phyloP scores from a whole-genome alignment of 2,888 invertebrate genomes.

The Thysanoteuthis rhombus region DNA sequence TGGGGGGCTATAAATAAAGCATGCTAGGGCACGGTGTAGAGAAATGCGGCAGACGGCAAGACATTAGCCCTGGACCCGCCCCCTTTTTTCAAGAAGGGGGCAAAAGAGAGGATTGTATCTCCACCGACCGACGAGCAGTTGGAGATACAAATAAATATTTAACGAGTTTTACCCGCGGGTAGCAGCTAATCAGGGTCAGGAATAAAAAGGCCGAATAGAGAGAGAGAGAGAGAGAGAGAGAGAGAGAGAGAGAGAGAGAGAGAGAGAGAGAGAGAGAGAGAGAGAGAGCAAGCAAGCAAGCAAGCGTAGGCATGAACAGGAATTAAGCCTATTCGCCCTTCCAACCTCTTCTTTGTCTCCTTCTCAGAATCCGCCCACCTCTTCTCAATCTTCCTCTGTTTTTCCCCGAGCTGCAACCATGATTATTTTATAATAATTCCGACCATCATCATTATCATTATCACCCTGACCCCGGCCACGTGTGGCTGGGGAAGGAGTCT shows the following conservation, averaged over 20 bases:
- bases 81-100: background rate
- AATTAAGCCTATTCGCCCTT: background rate
- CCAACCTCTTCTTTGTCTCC: background rate
- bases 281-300: too few species aligned
- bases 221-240: background rate
- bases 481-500: background rate
- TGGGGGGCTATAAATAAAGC: background rate
- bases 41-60: background rate
- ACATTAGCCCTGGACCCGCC: background rate
- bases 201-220: background rate
- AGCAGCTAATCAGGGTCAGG: constrained; percentile 12
- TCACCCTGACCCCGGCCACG: background rate
- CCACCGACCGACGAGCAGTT: background rate
- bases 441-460: background rate
- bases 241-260: background rate
- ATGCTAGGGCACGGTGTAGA: background rate
- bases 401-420: background rate
- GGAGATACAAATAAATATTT: constrained; percentile 12
- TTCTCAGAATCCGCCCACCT: background rate
- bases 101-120: background rate
- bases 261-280: background rate
- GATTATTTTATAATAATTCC: background rate
- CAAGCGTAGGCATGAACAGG: too few species aligned
- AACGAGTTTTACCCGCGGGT: background rate
- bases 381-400: background rate